Conservation (phyloP, 2,113 vertebrate species). For the Procapra przewalskii region DNA sequence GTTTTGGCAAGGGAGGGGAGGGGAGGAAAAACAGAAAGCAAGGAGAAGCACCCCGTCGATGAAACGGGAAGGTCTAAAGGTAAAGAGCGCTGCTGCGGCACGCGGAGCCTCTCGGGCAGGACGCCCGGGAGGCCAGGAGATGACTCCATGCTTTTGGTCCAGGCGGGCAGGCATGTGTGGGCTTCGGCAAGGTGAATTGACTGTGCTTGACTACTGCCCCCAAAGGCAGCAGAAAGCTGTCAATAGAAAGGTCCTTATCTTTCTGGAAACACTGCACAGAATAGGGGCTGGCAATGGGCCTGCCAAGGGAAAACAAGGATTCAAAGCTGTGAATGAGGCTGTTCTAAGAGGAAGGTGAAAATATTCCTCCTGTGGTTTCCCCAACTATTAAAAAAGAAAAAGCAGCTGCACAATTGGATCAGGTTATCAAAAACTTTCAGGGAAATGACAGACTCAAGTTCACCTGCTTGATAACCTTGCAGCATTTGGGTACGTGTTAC, state of each 20-base stretch:
- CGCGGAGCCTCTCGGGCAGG: rapidly evolving
- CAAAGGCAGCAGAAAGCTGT: not conserved
- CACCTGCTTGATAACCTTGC: not conserved
- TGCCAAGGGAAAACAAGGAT: not conserved
- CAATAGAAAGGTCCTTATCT: not conserved
- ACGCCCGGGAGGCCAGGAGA: rapidly evolving
- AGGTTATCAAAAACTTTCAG: conserved; percentile 32
- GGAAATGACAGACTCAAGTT: conserved; percentile 45
- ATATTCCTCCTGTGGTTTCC: not conserved
- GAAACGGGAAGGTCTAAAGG: rapidly evolving
- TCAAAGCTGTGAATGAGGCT: not conserved
- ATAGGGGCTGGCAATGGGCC: not conserved
- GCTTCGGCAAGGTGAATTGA: not conserved
- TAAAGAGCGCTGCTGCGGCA: rapidly evolving
- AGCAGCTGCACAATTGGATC: conserved; percentile 45
- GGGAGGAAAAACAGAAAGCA: not conserved
- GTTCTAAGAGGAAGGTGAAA: not conserved
- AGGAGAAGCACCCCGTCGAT: rapidly evolving
- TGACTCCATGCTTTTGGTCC: rapidly evolving
- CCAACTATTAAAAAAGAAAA: not conserved
- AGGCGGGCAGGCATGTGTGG: rapidly evolving
- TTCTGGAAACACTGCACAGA: not conserved
- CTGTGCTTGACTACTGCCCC: not conserved
- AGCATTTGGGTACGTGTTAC: not conserved
- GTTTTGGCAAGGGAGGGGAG: rapidly evolving